These are phyloP conservation scores for Coregonus suidteri DNA, from an alignment of 2,797 vertebrate genomes.

Conservation along the genomic window DNA sequence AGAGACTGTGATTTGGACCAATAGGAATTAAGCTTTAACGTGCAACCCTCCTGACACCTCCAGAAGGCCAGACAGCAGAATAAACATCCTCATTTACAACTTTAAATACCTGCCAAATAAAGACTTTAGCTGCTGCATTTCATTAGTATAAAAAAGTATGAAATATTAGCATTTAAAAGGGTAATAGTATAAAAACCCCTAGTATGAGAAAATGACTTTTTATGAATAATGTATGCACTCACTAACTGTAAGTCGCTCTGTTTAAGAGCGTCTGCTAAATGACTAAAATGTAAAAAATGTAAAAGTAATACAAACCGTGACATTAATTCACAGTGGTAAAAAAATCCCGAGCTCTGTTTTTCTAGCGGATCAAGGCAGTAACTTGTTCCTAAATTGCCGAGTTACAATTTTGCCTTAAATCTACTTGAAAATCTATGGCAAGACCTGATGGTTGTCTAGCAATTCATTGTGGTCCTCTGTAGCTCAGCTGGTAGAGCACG, in stretches of 20 bases:
- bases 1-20: conserved; percentile 5
- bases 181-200: conserved; percentile 26
- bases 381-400: conserved; percentile 4
- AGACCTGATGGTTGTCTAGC: too few species aligned
- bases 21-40: conserved; percentile 31
- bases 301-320: conserved; percentile 29
- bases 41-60: conserved; percentile 43
- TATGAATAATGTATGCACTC: too few species aligned
- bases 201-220: too few species aligned
- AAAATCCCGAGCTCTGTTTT: conserved; percentile 36
- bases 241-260: too few species aligned
- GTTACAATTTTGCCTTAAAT: too few species aligned
- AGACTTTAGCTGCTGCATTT: conserved; percentile 68
- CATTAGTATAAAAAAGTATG: conserved; percentile 76
- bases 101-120: conserved; percentile 62
- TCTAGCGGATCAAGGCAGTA: conserved; percentile 27
- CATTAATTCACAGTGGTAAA: conserved; percentile 50
- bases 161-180: conserved; percentile 54
- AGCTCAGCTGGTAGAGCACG: too few species aligned
- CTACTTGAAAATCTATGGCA: too few species aligned
- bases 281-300: too few species aligned
- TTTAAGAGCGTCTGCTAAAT: too few species aligned
- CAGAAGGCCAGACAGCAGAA: conserved; percentile 63
- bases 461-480: too few species aligned
- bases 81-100: conserved; percentile 73